Percentiles rank a stretch among this genome's conserved stretches.
Conservation (phyloP, 2,888 invertebrate species). For the Leptopterna dolabrata region DNA sequence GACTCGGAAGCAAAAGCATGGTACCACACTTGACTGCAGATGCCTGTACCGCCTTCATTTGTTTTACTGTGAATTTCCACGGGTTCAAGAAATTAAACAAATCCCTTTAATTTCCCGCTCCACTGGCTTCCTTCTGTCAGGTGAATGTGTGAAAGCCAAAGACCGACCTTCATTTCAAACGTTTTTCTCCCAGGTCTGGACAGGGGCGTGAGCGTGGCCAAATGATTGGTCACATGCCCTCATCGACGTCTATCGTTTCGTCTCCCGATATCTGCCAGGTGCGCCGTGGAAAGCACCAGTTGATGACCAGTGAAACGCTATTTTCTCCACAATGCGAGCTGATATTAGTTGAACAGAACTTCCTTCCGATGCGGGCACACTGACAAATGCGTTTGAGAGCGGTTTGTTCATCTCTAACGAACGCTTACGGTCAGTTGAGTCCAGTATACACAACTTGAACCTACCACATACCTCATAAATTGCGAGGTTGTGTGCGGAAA, state of each 20-base stretch:
- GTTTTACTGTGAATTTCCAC: too few relatives aligned
- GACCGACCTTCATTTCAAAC: not conserved
- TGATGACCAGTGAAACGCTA: not conserved
- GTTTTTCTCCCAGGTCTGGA: not conserved
- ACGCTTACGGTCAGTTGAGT: too few relatives aligned
- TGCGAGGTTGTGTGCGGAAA: too few relatives aligned
- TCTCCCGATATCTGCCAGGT: not conserved
- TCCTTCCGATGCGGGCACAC: not conserved
- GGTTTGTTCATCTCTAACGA: too few relatives aligned
- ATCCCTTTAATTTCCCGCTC: not conserved
- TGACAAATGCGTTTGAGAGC: not conserved
- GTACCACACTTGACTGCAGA: too few relatives aligned
- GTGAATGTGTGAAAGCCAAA: not conserved
- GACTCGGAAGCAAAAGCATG: too few relatives aligned
- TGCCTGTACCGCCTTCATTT: too few relatives aligned
- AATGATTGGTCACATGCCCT: not conserved
- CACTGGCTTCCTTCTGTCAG: not conserved
- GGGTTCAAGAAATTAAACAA: too few relatives aligned
- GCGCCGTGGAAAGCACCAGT: not conserved
- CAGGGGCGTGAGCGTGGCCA: not conserved
- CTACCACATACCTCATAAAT: too few relatives aligned
- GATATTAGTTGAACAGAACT: not conserved
- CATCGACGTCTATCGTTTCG: not conserved
- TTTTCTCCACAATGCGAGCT: not conserved
- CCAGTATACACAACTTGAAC: too few relatives aligned